Conservation (phyloP, 2,797 vertebrate genomes). For the Hapalemur alaotrensis region DNA sequence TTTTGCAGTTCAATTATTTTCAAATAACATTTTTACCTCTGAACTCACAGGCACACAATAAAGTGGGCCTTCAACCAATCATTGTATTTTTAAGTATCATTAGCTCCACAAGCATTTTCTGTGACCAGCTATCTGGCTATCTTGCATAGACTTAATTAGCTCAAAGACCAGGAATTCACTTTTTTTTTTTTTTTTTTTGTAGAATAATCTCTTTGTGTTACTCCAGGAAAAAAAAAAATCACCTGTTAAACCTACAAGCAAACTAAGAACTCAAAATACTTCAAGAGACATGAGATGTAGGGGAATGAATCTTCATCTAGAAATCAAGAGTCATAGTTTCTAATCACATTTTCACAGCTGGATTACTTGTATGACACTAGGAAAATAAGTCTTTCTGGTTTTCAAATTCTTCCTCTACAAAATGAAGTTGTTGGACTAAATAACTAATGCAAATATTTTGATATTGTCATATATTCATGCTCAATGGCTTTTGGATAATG, state of each 20-base stretch:
- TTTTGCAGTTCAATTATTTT: slow-evolving; percentile 4
- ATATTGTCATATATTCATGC: background rate
- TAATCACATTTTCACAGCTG: background rate
- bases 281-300: background rate
- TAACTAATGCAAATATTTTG: background rate
- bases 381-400: background rate
- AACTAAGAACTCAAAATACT: background rate
- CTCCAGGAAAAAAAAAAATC: background rate
- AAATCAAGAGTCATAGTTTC: background rate
- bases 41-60: background rate
- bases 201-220: background rate
- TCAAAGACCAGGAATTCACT: background rate
- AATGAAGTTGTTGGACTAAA: background rate
- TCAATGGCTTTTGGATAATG: background rate
- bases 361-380: background rate
- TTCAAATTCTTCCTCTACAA: background rate
- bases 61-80: background rate
- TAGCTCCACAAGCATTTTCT: background rate
- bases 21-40: background rate
- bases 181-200: background rate
- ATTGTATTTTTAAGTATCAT: background rate
- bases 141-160: background rate
- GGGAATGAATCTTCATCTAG: background rate
- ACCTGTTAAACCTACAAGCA: background rate
- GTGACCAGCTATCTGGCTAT: background rate